phyloP scores from a whole-genome alignment of 2,888 invertebrate genomes.

The Drosophila pseudotakahashii region DNA sequence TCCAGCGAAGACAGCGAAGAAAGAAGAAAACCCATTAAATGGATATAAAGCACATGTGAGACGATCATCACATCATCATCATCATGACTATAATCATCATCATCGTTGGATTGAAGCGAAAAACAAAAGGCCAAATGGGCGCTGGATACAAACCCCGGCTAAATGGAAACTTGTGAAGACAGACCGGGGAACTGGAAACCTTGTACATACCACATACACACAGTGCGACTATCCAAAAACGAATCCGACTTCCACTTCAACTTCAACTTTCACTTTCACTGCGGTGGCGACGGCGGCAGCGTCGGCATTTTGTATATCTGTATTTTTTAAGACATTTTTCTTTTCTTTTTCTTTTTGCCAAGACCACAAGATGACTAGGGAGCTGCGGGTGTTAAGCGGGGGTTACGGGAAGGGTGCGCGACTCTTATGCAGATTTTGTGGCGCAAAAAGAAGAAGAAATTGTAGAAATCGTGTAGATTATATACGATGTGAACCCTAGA shows the following conservation, averaged over 20 bases:
- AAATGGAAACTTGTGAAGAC: conserved; percentile 55
- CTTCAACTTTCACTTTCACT: conserved; percentile 70
- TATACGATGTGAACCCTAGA: conserved; percentile 24
- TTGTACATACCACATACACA: conserved; percentile 47
- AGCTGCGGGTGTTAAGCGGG: conserved; percentile 14
- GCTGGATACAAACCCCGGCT: conserved; percentile 22
- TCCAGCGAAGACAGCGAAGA: conserved; percentile 19
- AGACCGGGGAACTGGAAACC: conserved; percentile 52
- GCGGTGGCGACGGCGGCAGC: conserved; percentile 41
- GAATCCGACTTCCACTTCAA: conserved; percentile 21
- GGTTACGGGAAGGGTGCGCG: conserved; percentile 39
- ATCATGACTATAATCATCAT: not conserved
- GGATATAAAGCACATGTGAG: conserved; percentile 31
- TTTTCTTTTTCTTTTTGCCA: conserved; percentile 70
- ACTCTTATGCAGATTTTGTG: conserved; percentile 74
- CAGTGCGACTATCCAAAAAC: not conserved
- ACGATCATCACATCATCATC: conserved; percentile 30
- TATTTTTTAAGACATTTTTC: conserved; percentile 39
- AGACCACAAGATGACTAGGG: conserved; percentile 55
- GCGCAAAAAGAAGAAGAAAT: conserved; percentile 73
- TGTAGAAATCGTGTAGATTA: conserved; percentile 43
- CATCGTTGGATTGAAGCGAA: conserved; percentile 15
- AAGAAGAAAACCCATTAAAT: conserved; percentile 44
- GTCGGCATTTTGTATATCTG: conserved; percentile 47
- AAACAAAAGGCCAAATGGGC: conserved; percentile 51